phyloP scores from a whole-genome alignment of 2,113 vertebrate species.

The Nothocercus nigrocapillus region DNA sequence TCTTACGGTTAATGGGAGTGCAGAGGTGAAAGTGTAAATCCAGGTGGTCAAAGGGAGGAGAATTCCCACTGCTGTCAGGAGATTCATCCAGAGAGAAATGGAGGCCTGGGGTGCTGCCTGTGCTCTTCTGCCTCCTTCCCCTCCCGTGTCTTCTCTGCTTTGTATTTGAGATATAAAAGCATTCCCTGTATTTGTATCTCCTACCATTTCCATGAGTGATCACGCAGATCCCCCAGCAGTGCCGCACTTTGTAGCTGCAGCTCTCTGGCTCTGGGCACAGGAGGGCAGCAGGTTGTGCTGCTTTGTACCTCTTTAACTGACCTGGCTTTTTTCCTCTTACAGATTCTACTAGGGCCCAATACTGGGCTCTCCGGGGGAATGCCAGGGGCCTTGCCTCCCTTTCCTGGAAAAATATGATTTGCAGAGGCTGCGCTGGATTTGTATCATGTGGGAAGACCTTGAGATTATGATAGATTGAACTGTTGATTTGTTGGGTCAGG shows the following conservation, averaged over 20 bases:
- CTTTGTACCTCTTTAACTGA: background rate
- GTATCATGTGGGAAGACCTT: conserved; percentile 49
- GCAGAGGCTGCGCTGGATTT: conserved; percentile 35
- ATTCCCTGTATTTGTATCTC: too few species aligned
- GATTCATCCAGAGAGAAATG: background rate
- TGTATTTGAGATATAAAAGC: too few species aligned
- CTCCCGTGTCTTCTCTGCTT: background rate
- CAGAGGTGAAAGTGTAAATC: background rate
- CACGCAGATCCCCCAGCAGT: background rate
- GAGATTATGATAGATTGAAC: conserved; percentile 64
- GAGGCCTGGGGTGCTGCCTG: background rate
- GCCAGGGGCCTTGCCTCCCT: conserved; percentile 89
- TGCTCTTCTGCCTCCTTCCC: background rate
- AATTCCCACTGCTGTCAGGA: background rate
- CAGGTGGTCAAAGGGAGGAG: background rate
- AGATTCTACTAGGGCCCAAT: conserved; percentile 97
- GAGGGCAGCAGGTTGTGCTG: rapidly evolving
- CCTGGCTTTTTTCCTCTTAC: conserved; percentile 17
- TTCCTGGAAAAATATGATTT: conserved; percentile 90
- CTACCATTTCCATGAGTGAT: background rate
- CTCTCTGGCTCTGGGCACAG: rapidly evolving
- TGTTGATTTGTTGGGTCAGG: conserved; percentile 69
- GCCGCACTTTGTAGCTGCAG: background rate
- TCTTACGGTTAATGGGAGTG: too few species aligned
- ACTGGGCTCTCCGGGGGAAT: conserved; percentile 95